A percentile compares a stretch with the other conserved stretches of the same genome.
Conservation (phyloP, 2,888 invertebrate species). For the Scaptomyza reducta region DNA sequence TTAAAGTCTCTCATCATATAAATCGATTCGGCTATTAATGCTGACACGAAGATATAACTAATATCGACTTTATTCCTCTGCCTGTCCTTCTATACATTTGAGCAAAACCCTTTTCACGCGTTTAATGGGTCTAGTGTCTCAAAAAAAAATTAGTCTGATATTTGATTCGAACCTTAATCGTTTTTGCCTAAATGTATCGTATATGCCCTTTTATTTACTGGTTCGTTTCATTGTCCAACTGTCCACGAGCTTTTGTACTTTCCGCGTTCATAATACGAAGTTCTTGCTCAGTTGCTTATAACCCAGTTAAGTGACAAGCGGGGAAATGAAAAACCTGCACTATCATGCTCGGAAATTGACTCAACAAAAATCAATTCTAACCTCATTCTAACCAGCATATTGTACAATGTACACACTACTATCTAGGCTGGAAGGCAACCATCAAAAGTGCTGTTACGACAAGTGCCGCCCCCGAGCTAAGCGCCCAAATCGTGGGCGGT, state of each 20-base stretch:
- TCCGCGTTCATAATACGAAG: not conserved
- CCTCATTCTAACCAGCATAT: slow-evolving; percentile 52
- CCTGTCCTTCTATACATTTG: too few relatives aligned
- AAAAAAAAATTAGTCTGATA: too few relatives aligned
- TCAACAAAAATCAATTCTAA: slow-evolving; percentile 71
- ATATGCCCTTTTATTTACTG: too few relatives aligned
- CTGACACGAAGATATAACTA: too few relatives aligned
- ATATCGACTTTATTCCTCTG: too few relatives aligned
- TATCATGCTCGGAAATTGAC: slow-evolving; percentile 45
- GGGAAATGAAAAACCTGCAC: slow-evolving; percentile 40
- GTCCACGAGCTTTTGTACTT: too few relatives aligned
- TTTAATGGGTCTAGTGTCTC: too few relatives aligned
- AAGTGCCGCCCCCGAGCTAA: slow-evolving; percentile 45
- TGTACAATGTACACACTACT: not conserved
- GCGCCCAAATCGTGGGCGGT: slow-evolving; percentile 50
- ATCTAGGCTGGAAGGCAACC: slow-evolving; percentile 4
- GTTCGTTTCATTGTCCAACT: too few relatives aligned
- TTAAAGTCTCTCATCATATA: too few relatives aligned
- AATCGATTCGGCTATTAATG: too few relatives aligned
- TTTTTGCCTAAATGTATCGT: not conserved
- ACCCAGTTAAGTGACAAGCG: slow-evolving; percentile 36
- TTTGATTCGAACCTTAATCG: not conserved
- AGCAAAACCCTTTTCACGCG: too few relatives aligned
- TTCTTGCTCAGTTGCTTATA: slow-evolving; percentile 32
- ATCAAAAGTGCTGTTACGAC: slow-evolving; percentile 21